Conservation (phyloP, 2,113 vertebrate species). For the Rhadina sibilatrix region DNA sequence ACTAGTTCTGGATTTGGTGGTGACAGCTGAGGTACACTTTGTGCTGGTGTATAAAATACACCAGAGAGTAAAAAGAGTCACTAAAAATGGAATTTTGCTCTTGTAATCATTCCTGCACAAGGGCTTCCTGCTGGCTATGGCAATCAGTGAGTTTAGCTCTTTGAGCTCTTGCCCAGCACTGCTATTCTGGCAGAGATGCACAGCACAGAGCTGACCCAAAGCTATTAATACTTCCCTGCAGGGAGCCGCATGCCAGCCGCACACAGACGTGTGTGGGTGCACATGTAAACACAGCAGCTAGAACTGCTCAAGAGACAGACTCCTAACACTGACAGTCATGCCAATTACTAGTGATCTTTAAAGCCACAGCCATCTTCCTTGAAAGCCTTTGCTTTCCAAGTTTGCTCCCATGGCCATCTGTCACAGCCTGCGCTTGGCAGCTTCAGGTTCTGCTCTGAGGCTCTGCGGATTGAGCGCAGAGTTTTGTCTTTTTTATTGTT, state of each 20-base stretch:
- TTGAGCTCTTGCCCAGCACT: slow-evolving; percentile 30
- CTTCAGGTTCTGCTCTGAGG: slow-evolving; percentile 9
- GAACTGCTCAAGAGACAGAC: background rate
- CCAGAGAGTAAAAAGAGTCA: background rate
- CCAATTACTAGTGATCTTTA: slow-evolving; percentile 23
- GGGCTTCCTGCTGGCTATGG: background rate
- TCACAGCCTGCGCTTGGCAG: slow-evolving; percentile 28
- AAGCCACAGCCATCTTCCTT: slow-evolving; percentile 40
- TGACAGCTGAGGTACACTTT: background rate
- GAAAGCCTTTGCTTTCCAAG: slow-evolving; percentile 57
- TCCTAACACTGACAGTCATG: background rate
- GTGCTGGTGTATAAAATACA: background rate
- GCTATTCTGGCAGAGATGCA: background rate
- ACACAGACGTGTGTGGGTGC: background rate
- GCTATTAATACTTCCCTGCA: background rate
- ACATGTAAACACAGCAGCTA: background rate
- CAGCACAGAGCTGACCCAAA: background rate
- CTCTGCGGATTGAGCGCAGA: background rate
- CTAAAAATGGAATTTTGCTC: slow-evolving; percentile 17
- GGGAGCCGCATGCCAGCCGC: background rate
- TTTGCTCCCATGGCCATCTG: slow-evolving; percentile 53
- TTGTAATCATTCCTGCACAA: background rate
- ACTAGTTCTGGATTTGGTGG: background rate
- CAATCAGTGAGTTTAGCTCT: background rate
- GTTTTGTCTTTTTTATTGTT: background rate